Percentiles rank a stretch among this genome's conserved stretches.
Evolutionary conservation across 2,888 invertebrate species (phyloP).

Genomic region (Sarcophaga rosellei): DNA sequence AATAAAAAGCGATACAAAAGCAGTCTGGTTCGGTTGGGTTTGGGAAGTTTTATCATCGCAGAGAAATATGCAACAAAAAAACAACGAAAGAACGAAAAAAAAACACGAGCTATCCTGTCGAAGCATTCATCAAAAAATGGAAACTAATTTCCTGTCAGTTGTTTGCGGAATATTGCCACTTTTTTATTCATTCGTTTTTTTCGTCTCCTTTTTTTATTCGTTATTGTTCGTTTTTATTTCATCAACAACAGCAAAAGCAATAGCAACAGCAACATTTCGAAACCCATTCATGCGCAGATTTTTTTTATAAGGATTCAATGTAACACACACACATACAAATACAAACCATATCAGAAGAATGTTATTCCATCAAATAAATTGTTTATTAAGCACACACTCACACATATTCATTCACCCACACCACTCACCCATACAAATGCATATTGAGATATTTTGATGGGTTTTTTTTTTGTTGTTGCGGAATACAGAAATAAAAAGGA

Average conservation of each 20-base stretch:
- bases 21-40: background rate
- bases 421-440: background rate
- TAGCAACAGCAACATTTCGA: slow-evolving; percentile 69
- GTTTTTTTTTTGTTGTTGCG: no score
- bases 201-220: slow-evolving; percentile 72
- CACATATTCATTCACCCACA: background rate
- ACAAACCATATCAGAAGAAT: slow-evolving; percentile 70
- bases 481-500: slow-evolving; percentile 9
- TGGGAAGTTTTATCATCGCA: slow-evolving; percentile 7
- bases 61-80: slow-evolving; percentile 50
- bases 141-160: slow-evolving; percentile 81
- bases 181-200: slow-evolving; percentile 56
- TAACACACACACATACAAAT: slow-evolving; percentile 14
- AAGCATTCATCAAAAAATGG: slow-evolving; percentile 81
- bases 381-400: slow-evolving; percentile 62
- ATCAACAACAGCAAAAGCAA: slow-evolving; percentile 41
- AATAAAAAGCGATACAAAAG: slow-evolving; percentile 4
- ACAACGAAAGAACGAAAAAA: slow-evolving; percentile 11
- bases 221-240: slow-evolving; percentile 68
- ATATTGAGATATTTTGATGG: no score
- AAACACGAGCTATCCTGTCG: slow-evolving; percentile 77
- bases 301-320: slow-evolving; percentile 63
- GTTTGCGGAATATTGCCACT: slow-evolving; percentile 73
- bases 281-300: slow-evolving; percentile 69
- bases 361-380: slow-evolving; percentile 76